Evolutionary conservation across 2,113 vertebrate species (phyloP).

Genomic region (Chlorocebus sabaeus): DNA sequence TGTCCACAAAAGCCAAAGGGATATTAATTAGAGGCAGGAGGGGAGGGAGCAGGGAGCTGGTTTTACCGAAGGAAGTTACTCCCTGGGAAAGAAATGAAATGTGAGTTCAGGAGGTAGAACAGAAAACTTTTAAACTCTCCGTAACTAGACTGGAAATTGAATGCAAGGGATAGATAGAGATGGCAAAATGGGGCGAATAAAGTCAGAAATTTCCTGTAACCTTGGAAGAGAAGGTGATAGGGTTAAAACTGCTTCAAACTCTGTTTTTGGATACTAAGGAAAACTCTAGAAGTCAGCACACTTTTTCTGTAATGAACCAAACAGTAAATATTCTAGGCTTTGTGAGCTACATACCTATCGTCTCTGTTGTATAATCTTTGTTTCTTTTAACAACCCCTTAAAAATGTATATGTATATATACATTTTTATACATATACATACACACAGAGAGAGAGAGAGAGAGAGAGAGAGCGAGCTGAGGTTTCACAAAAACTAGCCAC

Average conservation of each 20-base stretch:
- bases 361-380: neutral
- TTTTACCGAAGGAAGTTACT: constrained; percentile 57
- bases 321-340: neutral
- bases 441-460: too few relatives aligned
- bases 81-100: constrained; percentile 53
- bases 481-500: neutral
- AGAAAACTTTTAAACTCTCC: constrained; percentile 51
- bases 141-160: constrained; percentile 4
- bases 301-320: neutral
- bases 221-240: neutral
- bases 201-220: constrained; percentile 49
- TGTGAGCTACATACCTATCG: neutral
- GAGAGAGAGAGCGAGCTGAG: neutral
- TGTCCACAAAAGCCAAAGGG: constrained; percentile 41
- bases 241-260: constrained; percentile 28
- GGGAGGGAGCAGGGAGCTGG: neutral
- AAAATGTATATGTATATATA: neutral
- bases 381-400: neutral
- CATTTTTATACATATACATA: too few relatives aligned
- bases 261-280: neutral
- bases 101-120: constrained; percentile 17
- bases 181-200: constrained; percentile 18
- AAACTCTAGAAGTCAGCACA: neutral
- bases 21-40: constrained; percentile 55
- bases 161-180: constrained; percentile 26